Evolutionary conservation across 2,113 vertebrate genomes (phyloP).

Genomic region (Thamnophis sirtalis): DNA sequence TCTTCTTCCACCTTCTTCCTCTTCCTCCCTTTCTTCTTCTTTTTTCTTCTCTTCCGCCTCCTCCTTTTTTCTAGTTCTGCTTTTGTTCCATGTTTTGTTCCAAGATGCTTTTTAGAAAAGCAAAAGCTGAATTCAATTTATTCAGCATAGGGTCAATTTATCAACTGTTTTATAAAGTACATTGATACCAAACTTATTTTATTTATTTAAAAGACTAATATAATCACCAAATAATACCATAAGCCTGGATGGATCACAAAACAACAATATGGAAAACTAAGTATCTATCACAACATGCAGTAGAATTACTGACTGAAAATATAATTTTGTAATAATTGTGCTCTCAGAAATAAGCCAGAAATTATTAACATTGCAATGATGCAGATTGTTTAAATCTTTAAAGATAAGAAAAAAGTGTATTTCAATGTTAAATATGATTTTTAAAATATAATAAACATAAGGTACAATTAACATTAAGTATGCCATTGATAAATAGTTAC

Average conservation of each 20-base stretch:
- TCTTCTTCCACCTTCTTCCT: too few relatives aligned
- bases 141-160: background rate
- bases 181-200: background rate
- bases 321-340: constrained; percentile 8
- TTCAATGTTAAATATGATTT: background rate
- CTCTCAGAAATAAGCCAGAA: background rate
- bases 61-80: background rate
- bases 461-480: background rate
- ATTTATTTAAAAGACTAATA: background rate
- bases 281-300: background rate
- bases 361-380: background rate
- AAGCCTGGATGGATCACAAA: background rate
- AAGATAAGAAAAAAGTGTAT: background rate
- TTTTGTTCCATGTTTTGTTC: background rate
- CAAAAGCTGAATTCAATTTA: background rate
- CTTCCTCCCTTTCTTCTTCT: too few relatives aligned
- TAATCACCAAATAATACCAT: background rate
- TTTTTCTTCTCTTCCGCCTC: too few relatives aligned
- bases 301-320: background rate
- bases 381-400: background rate
- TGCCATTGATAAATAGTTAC: background rate
- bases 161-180: background rate
- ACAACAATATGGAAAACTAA: background rate
- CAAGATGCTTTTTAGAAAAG: background rate
- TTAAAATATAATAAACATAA: background rate